Evolutionary conservation across 2,888 invertebrate genomes (phyloP), one percentile per base, ranked within the genome.

Genomic region (Eulithis prunata): DNA sequence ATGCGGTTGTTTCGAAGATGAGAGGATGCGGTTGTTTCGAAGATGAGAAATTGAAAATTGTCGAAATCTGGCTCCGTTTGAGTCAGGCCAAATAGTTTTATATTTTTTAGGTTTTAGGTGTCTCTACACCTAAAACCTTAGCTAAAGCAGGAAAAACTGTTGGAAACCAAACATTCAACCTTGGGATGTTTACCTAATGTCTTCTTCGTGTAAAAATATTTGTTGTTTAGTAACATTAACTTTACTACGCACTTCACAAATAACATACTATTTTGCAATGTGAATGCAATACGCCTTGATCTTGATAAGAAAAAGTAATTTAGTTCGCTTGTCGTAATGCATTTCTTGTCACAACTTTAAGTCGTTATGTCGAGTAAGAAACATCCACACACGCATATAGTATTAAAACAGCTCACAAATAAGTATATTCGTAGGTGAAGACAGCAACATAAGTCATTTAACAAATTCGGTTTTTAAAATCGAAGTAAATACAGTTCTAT

Each of bases 291-390:
- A 58, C 54, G 58, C 64, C 56, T 70, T 63, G 70, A 73, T 73
- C 68, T 70, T 71, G 70, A 70, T 70, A 70, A 66, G 57, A 66
- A 69, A 70, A 66, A 46, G 66, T 68, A 65, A 71, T 68, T 53
- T 57, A 57, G 56, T 49, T 32, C 43, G 55, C 51, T 11, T 46
- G 46, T 43, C 21, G 8, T 63, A 63, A 62, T 52, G 58, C 6
- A 45, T 46, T 66, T 53, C 62, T 66, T 67, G 63, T 60, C 55
- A 13, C 62, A 36, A 57, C 32, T 57, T 45, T 13, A 14, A 38
- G 36, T 57, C 14, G 46, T 46, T 38, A 11, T 14, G 36, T 38
- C 14, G 36, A 36, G 13, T 13, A 13, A 36, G 36, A 14, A 10
- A 10, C 41, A 41, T 41, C 41, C 41, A 8, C 41, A 10, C 38